Evolutionary conservation across 92 coral and sea anemone genomes (phyloP).

Genomic region (Isaurus tuberculatus): DNA sequence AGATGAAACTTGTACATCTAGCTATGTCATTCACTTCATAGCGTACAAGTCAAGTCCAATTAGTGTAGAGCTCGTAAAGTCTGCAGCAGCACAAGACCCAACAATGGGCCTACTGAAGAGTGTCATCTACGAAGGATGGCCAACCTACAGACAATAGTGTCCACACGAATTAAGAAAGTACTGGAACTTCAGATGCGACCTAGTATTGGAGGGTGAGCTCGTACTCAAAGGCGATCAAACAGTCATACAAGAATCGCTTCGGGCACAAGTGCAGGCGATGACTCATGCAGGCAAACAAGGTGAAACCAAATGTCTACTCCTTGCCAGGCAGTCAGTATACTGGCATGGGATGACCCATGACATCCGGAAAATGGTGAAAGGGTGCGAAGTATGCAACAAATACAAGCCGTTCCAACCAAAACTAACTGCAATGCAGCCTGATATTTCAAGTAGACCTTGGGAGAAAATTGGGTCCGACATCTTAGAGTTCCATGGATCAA

Average conservation of each 20-base stretch:
- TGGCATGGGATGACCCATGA: constrained; percentile 29
- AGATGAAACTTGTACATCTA: background rate
- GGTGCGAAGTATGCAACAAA: constrained; percentile 46
- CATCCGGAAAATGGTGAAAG: constrained; percentile 42
- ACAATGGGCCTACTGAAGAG: background rate
- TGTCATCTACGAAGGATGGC: background rate
- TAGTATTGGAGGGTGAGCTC: constrained; percentile 63
- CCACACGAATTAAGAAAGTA: constrained; percentile 53
- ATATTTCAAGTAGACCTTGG: constrained; percentile 62
- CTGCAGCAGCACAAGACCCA: background rate
- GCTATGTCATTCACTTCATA: background rate
- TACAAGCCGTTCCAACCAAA: constrained; percentile 31
- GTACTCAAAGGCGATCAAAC: constrained; percentile 36
- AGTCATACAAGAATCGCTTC: constrained; percentile 43
- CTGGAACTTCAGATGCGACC: constrained; percentile 71
- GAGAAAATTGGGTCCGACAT: constrained; percentile 40
- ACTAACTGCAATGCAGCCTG: constrained; percentile 67
- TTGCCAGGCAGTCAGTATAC: too few relatives aligned
- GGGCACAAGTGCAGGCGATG: background rate
- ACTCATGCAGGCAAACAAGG: too few relatives aligned
- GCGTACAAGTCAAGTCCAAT: constrained; percentile 10
- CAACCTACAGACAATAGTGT: constrained; percentile 45
- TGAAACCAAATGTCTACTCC: too few relatives aligned
- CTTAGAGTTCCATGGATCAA: background rate
- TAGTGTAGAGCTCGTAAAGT: background rate